Conservation (phyloP, 2,888 invertebrate genomes). For the Oscheius sp. region DNA sequence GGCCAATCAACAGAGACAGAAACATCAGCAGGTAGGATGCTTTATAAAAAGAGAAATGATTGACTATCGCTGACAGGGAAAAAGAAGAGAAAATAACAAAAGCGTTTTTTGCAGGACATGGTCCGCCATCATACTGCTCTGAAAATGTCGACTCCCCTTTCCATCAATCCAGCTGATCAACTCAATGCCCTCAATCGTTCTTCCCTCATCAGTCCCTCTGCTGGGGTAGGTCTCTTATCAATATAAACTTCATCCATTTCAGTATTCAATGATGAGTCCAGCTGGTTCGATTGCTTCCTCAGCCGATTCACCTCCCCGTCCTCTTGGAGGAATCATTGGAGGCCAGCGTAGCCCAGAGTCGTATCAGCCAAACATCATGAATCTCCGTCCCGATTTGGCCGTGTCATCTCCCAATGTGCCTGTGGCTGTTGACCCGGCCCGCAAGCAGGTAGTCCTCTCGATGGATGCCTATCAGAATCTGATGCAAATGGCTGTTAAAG, state of each 20-base stretch:
- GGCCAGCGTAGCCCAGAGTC: slow-evolving; percentile 48
- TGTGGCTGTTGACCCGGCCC: slow-evolving; percentile 17
- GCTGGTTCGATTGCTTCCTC: slow-evolving; percentile 44
- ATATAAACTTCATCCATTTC: slow-evolving; percentile 16
- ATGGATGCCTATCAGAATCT: slow-evolving; percentile 52
- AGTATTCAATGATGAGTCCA: slow-evolving; percentile 52
- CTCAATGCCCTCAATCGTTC: slow-evolving; percentile 12
- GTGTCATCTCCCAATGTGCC: neutral
- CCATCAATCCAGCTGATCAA: slow-evolving; percentile 22
- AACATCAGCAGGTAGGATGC: slow-evolving; percentile 17
- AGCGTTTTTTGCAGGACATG: slow-evolving; percentile 23
- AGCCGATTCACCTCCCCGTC: slow-evolving; percentile 45
- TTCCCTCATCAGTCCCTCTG: slow-evolving; percentile 8
- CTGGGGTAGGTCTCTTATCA: slow-evolving; percentile 2
- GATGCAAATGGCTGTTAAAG: slow-evolving; percentile 35
- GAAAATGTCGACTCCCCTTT: slow-evolving; percentile 12
- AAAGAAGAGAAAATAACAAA: too few species aligned
- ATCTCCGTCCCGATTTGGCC: slow-evolving; percentile 29
- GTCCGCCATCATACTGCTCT: slow-evolving; percentile 1
- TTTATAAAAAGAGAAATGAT: slow-evolving; percentile 5
- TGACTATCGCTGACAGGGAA: neutral
- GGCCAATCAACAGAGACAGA: slow-evolving; percentile 35
- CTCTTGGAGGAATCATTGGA: slow-evolving; percentile 36
- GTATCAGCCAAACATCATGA: slow-evolving; percentile 54
- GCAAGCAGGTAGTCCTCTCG: slow-evolving; percentile 40